These are phyloP conservation scores for Odontocerum albicorne DNA, from an alignment of 2,888 invertebrate species.

Conservation along the genomic window DNA sequence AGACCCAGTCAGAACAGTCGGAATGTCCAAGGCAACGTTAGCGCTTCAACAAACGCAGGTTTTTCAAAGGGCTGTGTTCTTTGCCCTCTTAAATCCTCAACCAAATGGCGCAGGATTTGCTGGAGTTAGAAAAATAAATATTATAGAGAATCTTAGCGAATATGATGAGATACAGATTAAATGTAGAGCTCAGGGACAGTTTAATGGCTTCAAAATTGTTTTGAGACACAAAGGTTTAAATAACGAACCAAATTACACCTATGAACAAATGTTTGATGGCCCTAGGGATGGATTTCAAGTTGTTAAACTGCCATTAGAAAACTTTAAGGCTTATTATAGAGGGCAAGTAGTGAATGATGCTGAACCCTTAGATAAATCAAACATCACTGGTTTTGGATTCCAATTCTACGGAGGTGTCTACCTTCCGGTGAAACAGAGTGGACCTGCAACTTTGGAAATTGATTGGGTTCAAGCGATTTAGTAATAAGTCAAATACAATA, in stretches of 20 bases:
- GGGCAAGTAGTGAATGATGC: slow-evolving; percentile 59
- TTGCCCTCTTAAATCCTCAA: slow-evolving; percentile 66
- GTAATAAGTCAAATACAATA: too few relatives aligned
- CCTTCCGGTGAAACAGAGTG: slow-evolving; percentile 61
- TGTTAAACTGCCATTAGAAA: slow-evolving; percentile 54
- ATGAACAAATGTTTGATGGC: slow-evolving; percentile 62
- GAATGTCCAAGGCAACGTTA: slow-evolving; percentile 66
- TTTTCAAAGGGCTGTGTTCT: slow-evolving; percentile 64
- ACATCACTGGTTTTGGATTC: slow-evolving; percentile 63
- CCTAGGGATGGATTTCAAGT: slow-evolving; percentile 57
- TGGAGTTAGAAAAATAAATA: slow-evolving; percentile 56
- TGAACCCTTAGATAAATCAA: slow-evolving; percentile 58
- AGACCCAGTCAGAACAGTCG: slow-evolving; percentile 64
- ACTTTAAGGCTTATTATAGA: slow-evolving; percentile 64
- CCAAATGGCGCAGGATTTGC: slow-evolving; percentile 69
- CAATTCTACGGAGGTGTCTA: slow-evolving; percentile 71
- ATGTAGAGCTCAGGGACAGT: slow-evolving; percentile 62
- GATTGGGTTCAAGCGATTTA: slow-evolving; percentile 60
- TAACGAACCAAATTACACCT: slow-evolving; percentile 60
- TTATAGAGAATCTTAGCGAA: slow-evolving; percentile 52
- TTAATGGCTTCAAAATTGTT: slow-evolving; percentile 61
- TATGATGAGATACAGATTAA: slow-evolving; percentile 54
- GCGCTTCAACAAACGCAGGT: slow-evolving; percentile 60
- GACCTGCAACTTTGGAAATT: slow-evolving; percentile 65
- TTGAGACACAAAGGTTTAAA: slow-evolving; percentile 60